Evolutionary conservation across 2,113 vertebrate genomes (phyloP).

Genomic region (Ibidorhyncha struthersii): DNA sequence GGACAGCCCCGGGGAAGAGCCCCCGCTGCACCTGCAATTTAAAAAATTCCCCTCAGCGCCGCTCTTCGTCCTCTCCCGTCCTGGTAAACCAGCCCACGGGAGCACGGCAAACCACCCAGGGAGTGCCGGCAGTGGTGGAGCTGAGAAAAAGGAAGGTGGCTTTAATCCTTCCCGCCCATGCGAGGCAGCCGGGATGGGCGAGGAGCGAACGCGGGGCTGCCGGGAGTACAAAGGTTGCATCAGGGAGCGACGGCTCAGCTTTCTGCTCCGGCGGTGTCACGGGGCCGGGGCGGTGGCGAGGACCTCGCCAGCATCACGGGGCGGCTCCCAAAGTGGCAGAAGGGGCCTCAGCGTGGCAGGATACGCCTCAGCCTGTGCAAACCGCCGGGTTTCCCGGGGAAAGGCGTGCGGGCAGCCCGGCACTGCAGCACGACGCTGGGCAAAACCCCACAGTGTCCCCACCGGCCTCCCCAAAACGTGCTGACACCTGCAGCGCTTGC

Average conservation of each 20-base stretch:
- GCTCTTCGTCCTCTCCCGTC: not conserved
- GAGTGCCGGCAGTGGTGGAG: accelerated
- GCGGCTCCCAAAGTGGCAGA: not conserved
- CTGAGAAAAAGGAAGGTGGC: not conserved
- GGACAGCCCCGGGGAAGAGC: accelerated
- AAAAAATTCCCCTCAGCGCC: not conserved
- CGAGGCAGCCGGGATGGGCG: not conserved
- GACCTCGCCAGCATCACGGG: not conserved
- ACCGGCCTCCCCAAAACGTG: not conserved
- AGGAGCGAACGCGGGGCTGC: not conserved
- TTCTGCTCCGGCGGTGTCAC: not conserved
- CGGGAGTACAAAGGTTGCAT: not conserved
- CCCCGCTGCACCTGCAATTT: not conserved
- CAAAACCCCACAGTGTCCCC: not conserved
- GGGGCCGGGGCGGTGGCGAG: not conserved
- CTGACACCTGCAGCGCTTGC: too few relatives aligned
- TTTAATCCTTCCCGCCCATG: not conserved
- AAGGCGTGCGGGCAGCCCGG: not conserved
- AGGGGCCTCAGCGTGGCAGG: not conserved
- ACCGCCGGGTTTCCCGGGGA: accelerated
- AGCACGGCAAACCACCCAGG: not conserved
- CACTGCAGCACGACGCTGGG: accelerated
- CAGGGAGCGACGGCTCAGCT: not conserved
- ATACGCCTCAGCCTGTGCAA: accelerated
- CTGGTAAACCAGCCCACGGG: accelerated